Base-by-base conservation (phyloP, 2,113 vertebrate genomes). In the Periophthalmus modestus region DNA sequence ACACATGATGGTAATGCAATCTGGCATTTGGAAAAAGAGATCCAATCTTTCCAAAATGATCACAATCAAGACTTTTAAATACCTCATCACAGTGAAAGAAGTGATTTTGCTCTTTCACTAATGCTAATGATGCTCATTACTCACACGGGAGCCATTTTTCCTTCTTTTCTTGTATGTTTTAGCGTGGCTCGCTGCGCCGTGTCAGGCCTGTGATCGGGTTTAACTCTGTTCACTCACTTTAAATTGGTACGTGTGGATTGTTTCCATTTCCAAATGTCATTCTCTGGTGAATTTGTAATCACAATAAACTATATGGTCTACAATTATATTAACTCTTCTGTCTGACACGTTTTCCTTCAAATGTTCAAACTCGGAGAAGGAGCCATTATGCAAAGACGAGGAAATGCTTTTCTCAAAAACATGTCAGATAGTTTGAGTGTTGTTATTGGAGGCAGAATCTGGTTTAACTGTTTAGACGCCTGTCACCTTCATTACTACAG, bases 111-210 rank as follows among this genome's bases (percentile, higher is more conserved):
- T 90, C 83, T 92, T 87, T 82, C 74, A 76, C 75, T 85, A 85
- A 92, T 91, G 89, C 78, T 89, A 90, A 91, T 90, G 88, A 91
- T 85, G 83, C 84, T 92, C 83, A 91, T 93, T 90, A 92, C 82
- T 66, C 69, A 78, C 66, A 74, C 76, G 84, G 86, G 86, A 80
- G 78, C 85, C 90, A 77, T 91, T 84, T 91, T 90, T 83, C 34
- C 39, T 66, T 69, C 10, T 77, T 66, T 73, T 73, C 14, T 61
- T 23, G 5, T 5, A 23, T 73, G 59, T 69, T 82, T 39, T 75
- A 78, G 86, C 63, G 76, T 61, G 71, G 83, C 83, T 77, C 84
- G 72, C 73, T 81, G 69, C 54, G 63, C 69, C 54, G 70, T 63
- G 36, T 62, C 57, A 50, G 47, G 75, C 54, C 77, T 77, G 80